Conservation (phyloP, 2,888 invertebrate species). For the Tillus elongatus region DNA sequence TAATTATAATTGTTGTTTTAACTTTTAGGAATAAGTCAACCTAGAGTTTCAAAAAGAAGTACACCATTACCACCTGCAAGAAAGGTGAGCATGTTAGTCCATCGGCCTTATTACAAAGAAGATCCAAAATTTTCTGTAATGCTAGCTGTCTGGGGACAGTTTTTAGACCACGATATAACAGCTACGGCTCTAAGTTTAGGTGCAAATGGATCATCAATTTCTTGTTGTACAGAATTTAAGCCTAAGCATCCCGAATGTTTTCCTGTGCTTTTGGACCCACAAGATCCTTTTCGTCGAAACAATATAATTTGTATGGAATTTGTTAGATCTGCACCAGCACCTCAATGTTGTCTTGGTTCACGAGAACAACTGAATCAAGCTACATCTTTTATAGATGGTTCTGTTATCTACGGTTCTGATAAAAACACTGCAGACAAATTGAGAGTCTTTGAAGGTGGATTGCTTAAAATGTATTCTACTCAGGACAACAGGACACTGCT, state of each 20-base stretch:
- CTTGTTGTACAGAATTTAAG: slow-evolving; percentile 52
- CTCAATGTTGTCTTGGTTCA: slow-evolving; percentile 67
- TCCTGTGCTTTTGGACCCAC: slow-evolving; percentile 56
- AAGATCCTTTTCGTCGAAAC: slow-evolving; percentile 59
- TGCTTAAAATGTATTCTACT: slow-evolving; percentile 56
- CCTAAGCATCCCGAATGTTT: slow-evolving; percentile 68
- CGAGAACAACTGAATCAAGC: slow-evolving; percentile 78
- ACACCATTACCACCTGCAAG: slow-evolving; percentile 61
- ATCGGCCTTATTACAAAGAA: slow-evolving; percentile 61
- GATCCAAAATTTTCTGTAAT: slow-evolving; percentile 73
- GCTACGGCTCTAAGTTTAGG: slow-evolving; percentile 72
- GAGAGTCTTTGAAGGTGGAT: slow-evolving; percentile 49
- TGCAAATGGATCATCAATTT: slow-evolving; percentile 58
- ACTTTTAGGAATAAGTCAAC: slow-evolving; percentile 54
- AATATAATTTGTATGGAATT: slow-evolving; percentile 78
- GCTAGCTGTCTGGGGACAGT: slow-evolving; percentile 83
- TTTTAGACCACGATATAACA: slow-evolving; percentile 80
- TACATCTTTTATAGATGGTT: slow-evolving; percentile 76
- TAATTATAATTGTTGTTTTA: too few species aligned
- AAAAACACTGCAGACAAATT: slow-evolving; percentile 44
- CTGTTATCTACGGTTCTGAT: slow-evolving; percentile 67
- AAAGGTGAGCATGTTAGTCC: slow-evolving; percentile 63
- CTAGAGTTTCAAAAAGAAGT: slow-evolving; percentile 50
- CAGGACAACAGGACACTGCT: slow-evolving; percentile 57
- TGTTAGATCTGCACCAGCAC: slow-evolving; percentile 70